Base-by-base conservation (phyloP, 1,140 invertebrate genomes). In the Schmidtea mediterranea region DNA sequence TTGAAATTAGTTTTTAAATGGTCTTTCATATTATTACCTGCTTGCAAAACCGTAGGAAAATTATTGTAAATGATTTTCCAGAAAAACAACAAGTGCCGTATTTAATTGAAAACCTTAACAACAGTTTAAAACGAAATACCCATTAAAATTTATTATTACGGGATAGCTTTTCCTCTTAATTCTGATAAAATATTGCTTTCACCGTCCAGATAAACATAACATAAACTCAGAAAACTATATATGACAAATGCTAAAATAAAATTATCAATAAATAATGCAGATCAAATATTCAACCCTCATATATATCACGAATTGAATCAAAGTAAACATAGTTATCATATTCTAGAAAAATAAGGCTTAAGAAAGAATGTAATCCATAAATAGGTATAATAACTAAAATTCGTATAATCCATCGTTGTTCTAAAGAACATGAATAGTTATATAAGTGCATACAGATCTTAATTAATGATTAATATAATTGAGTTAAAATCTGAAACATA, bases 181-280 rank as follows among this genome's bases (percentile, higher is more conserved):
- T 97, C 90, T 10, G 84, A 84, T 87, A 97, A 95, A 52, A 95
- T 95, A 62, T 94, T 92, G 15, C 89, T 86, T 68, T 97, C 92
- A 36, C 90, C 90, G 36, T 90, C 89, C 51, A 95, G 73, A 59
- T 76, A 76, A 68, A 97, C 92, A 69, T 98, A 98, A 70, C 89
- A 97, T 26, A 98, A 72, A 51, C 84, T 89, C 56, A 98, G 72
- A 71, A 98, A 98, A 69, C 86, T 97, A 74, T 98, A 98, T 63
- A 98, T 97, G 60, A 97, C 90, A 76, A 98, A 95, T 50, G 90
- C 90, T 32, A 10, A 32, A 32, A 32, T 6, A 32, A 6, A 3
- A 32, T 32, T 32, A 32, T n/a, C n/a, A 32, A 6, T 32, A 32
- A 32, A 32, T 6, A 3, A 32, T 32, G 26, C 10, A 6, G 26